Evolutionary conservation across 2,888 invertebrate genomes (phyloP), one percentile per base, ranked within the genome.

Genomic region (Dryocosmus kuriphilus): DNA sequence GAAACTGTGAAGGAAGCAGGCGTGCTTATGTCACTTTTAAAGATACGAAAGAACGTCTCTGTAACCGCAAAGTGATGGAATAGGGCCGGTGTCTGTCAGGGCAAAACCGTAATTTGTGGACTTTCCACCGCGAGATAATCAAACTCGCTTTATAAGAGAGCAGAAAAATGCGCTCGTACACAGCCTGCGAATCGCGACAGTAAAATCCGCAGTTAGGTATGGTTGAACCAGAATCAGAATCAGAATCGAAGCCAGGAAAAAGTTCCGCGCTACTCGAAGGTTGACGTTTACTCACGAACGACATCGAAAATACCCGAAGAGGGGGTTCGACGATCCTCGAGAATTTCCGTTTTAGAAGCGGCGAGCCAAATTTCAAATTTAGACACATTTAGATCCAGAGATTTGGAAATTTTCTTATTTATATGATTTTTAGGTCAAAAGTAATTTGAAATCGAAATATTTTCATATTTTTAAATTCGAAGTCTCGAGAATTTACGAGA

Each of bases 221-320:
- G 46, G 51, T 71, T 71, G 71, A 71, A 71, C 71, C 51, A 71
- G 71, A 71, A 71, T 51, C 30, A 46, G 71, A 71, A 71, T 51
- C 51, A 71, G 71, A 71, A 71, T 51, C 30, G 67, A 67, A 67
- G 67, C 46, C 24, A 67, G 41, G 46, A 30, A 67, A 46, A 67
- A 67, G 67, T 67, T 67, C 41, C 67, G 71, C 71, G 71, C 71
- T 71, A 71, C 46, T 71, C 71, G 71, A 71, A 71, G n/a, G n/a
- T 27, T 19, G 19, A 51, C 71, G 71, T 71, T 71, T 32, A 14
- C 46, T 27, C 41, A n/a, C 71, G 71, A 71, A 71, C 27, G 9
- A n/a, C 8, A 5, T 71, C 71, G 71, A 51, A 51, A 71, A 51
- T 27, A 27, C n/a, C 46, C 71, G 71, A 71, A 67, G 14, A 51